These are phyloP conservation scores for Ips nitidus DNA, from an alignment of 1,140 invertebrate genomes.

Conservation along the genomic window DNA sequence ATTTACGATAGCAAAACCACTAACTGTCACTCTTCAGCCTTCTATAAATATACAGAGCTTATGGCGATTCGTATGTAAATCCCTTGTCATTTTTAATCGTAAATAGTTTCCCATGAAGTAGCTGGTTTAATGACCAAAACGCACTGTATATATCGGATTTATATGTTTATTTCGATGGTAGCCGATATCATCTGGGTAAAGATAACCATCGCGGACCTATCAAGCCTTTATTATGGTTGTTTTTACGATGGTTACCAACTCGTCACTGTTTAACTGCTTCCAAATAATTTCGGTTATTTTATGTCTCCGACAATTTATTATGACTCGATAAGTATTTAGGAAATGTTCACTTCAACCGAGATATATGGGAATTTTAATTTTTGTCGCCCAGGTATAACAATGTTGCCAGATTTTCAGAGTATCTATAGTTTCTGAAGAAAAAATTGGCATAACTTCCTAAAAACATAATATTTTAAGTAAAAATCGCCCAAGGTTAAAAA, in stretches of 20 bases:
- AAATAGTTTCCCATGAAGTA: neutral
- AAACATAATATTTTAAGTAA: no score
- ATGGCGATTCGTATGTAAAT: no score
- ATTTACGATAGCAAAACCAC: no score
- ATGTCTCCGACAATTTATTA: slow-evolving; percentile 45
- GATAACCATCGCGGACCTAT: slow-evolving; percentile 11
- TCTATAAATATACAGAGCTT: no score
- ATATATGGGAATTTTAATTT: slow-evolving; percentile 44
- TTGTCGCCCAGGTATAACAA: neutral
- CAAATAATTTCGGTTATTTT: slow-evolving; percentile 41
- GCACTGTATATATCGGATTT: slow-evolving; percentile 6
- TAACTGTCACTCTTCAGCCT: no score
- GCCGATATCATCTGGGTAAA: slow-evolving; percentile 3
- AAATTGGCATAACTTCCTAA: no score
- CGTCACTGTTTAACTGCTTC: slow-evolving; percentile 20
- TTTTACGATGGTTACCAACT: slow-evolving; percentile 17
- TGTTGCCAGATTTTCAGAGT: no score
- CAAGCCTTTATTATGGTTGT: slow-evolving; percentile 8
- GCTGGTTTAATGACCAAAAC: slow-evolving; percentile 1
- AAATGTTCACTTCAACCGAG: slow-evolving; percentile 37
- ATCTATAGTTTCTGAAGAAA: no score
- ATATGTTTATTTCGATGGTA: slow-evolving; percentile 8
- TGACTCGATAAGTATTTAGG: slow-evolving; percentile 45
- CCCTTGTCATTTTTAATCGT: no score
- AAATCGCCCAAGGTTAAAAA: no score